Evolutionary conservation across 2,113 vertebrate genomes (phyloP).

Genomic region (Chionodraco myersi): DNA sequence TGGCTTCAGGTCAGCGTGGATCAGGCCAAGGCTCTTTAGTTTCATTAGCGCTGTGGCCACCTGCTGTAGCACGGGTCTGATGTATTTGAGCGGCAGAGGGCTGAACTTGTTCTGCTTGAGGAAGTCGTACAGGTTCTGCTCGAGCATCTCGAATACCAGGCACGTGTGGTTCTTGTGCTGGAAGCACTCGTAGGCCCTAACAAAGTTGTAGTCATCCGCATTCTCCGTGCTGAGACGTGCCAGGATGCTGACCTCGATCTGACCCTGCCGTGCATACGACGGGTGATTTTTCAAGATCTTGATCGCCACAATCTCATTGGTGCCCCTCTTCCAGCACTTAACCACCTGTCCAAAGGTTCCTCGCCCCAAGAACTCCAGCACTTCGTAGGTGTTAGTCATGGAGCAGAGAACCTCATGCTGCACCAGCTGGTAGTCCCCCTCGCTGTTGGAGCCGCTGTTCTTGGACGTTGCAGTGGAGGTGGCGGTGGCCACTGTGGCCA

Average conservation of each 20-base stretch:
- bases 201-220: conserved; percentile 98
- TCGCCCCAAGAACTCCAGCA: conserved; percentile 96
- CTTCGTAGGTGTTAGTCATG: conserved; percentile 99
- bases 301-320: conserved; percentile 98
- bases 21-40: conserved; percentile 96
- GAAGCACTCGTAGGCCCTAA: conserved; percentile 98
- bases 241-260: conserved; percentile 99
- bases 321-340: conserved; percentile 99
- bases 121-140: conserved; percentile 99
- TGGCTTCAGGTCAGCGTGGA: conserved; percentile 98
- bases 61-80: conserved; percentile 97
- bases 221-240: conserved; percentile 97
- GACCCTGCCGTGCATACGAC: conserved; percentile 96
- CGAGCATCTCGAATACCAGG: conserved; percentile 99
- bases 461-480: conserved; percentile 96
- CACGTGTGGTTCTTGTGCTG: conserved; percentile 99
- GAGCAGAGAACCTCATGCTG: conserved; percentile 99
- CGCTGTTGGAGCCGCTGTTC: conserved; percentile 95
- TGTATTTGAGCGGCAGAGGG: conserved; percentile 96
- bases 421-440: conserved; percentile 98
- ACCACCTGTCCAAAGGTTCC: conserved; percentile 99
- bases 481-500: conserved; percentile 90
- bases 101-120: conserved; percentile 99
- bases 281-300: conserved; percentile 99
- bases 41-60: conserved; percentile 98